Evolutionary conservation across 2,888 invertebrate genomes (phyloP), one percentile per base, ranked within the genome.

Genomic region (Tubulanus polymorphus): DNA sequence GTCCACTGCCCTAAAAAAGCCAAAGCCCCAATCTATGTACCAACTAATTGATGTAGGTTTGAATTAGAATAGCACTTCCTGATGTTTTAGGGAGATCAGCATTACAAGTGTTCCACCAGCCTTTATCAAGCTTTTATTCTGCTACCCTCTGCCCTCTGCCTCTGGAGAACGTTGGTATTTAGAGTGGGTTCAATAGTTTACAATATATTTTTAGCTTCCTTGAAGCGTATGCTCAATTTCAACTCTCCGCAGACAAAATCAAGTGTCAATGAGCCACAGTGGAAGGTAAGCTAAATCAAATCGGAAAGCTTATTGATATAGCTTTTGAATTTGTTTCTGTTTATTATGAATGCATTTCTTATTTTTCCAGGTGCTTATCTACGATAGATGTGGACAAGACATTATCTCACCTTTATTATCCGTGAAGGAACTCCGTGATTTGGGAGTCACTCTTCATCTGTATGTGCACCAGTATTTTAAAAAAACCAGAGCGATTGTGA

Each of bases 361-460:
- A 18, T 23, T 27, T 53, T 45, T 59, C 1, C 50, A 96, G 83
- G 88, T 99, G 56, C 82, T 99, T 59, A 87, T 99, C 60, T 97
- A 96, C 75, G 99, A 99, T 79, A 86, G 91, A 70, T 87, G 90
- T 66, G 97, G 97, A 2, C 97, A 99, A 81, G 97, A 99, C 77
- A 94, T 99, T 50, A 94, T 99, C 69, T 95, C 97, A 15, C 97
- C 99, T 0, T 81, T 99, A 52, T 86, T 99, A 73, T 91, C 94
- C 23, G 89, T 99, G 20, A 94, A 94, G 79, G 96, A 99, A 74
- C 83, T 99, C 2, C 81, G 97, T 68, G 96, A 97, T 78, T 82
- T 93, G 72, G 97, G 99, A 61, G 93, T 99, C 41, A 99, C 99
- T 35, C 84, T 99, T 59, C 96, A 99, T 84, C 87, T 99, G 92